These are phyloP conservation scores for Sarcophaga bullata DNA, from an alignment of 1,140 invertebrate species.

Conservation along the genomic window DNA sequence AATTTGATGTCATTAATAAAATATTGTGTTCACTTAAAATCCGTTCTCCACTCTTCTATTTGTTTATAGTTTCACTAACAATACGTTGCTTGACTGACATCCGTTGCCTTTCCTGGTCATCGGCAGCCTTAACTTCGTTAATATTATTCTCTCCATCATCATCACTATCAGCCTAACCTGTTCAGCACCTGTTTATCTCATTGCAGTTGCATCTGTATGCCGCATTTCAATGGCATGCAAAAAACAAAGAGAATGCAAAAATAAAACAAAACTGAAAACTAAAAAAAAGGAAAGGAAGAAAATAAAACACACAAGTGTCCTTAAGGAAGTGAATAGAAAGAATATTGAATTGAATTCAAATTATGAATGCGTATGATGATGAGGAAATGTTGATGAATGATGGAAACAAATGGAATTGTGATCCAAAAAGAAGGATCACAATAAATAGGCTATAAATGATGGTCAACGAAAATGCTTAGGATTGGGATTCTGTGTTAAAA, in stretches of 20 bases:
- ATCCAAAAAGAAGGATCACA: too few relatives aligned
- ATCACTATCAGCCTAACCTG: background rate
- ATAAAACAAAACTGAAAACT: background rate
- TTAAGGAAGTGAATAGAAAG: background rate
- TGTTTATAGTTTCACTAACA: background rate
- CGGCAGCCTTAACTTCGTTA: background rate
- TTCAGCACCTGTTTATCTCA: slow-evolving; percentile 3
- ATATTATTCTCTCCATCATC: background rate
- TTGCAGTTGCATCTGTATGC: slow-evolving; percentile 51
- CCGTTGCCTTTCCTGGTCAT: background rate
- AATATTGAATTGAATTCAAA: background rate
- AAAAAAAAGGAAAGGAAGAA: background rate
- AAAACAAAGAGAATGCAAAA: background rate
- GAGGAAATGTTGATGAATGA: background rate
- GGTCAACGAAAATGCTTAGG: too few relatives aligned
- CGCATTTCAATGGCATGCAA: slow-evolving; percentile 13
- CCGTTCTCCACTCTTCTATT: background rate
- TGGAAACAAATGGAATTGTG: too few relatives aligned
- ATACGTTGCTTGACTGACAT: slow-evolving; percentile 3
- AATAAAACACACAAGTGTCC: background rate
- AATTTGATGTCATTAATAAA: too few relatives aligned
- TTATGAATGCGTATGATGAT: background rate
- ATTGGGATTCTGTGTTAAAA: too few relatives aligned
- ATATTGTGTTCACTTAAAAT: too few relatives aligned
- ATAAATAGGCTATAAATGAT: too few relatives aligned